These are phyloP conservation scores for Onychostruthus taczanowskii DNA, from an alignment of 2,113 vertebrate genomes.

Conservation along the genomic window DNA sequence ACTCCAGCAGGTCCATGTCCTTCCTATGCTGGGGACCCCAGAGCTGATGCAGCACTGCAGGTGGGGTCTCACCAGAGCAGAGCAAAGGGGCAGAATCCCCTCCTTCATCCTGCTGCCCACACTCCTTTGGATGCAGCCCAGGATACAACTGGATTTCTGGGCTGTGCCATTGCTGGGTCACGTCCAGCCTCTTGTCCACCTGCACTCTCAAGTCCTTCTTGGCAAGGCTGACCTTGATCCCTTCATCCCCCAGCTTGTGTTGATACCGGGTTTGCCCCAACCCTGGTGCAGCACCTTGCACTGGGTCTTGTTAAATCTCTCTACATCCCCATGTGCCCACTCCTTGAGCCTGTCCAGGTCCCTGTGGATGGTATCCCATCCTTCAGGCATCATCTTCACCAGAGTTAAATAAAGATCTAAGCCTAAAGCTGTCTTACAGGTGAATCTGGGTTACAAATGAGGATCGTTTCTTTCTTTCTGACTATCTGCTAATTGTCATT, in stretches of 20 bases:
- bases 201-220: background rate
- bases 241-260: background rate
- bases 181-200: background rate
- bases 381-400: background rate
- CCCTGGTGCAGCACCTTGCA: background rate
- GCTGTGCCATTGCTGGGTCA: background rate
- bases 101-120: fast-evolving
- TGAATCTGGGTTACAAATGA: background rate
- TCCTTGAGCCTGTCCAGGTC: background rate
- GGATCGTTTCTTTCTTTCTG: background rate
- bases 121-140: background rate
- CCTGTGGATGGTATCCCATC: background rate
- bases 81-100: background rate
- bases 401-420: background rate
- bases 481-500: background rate
- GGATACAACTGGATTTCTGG: background rate
- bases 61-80: background rate
- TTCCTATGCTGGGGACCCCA: background rate
- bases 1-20: background rate
- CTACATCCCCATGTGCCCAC: background rate
- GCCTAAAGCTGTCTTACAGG: background rate
- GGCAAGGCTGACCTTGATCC: background rate
- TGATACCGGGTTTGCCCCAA: fast-evolving
- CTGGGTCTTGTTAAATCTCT: background rate
- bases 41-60: background rate